These are phyloP conservation scores for Cassiopea xamachana DNA, from an alignment of 30 jellyfish, hydroid and myxozoan species.

Conservation along the genomic window DNA sequence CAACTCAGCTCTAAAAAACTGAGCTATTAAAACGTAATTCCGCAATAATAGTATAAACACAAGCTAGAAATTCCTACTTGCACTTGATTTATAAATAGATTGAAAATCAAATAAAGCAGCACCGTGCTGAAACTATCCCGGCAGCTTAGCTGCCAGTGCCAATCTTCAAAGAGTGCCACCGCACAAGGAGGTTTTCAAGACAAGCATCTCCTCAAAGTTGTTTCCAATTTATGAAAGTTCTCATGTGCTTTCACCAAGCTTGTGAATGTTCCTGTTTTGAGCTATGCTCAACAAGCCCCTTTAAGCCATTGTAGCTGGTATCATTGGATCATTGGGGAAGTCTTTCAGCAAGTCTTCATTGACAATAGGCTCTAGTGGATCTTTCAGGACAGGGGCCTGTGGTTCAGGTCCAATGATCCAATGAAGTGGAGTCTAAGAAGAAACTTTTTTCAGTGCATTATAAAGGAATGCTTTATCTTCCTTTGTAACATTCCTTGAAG, in stretches of 20 bases:
- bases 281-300: constrained; percentile 8
- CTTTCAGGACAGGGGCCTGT: neutral
- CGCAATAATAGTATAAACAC: too few relatives aligned
- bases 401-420: constrained; percentile 67
- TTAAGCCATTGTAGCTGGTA: constrained; percentile 40
- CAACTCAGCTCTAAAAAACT: too few relatives aligned
- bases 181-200: too few relatives aligned
- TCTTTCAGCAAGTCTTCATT: constrained; percentile 33
- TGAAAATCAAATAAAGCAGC: too few relatives aligned
- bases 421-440: constrained; percentile 35
- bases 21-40: too few relatives aligned
- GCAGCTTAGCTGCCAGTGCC: too few relatives aligned
- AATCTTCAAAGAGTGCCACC: too few relatives aligned
- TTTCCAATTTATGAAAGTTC: neutral
- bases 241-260: neutral
- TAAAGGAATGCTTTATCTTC: constrained; percentile 12
- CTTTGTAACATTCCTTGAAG: neutral
- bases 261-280: constrained; percentile 3
- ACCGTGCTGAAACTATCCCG: too few relatives aligned
- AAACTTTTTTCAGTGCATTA: neutral
- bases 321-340: constrained; percentile 3
- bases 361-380: constrained; percentile 17
- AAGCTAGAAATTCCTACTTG: neutral
- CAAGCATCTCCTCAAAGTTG: constrained; percentile 1
- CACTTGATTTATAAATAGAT: too few relatives aligned